Base-by-base conservation (phyloP, 2,888 invertebrate genomes). In the Orthosia cruda region DNA sequence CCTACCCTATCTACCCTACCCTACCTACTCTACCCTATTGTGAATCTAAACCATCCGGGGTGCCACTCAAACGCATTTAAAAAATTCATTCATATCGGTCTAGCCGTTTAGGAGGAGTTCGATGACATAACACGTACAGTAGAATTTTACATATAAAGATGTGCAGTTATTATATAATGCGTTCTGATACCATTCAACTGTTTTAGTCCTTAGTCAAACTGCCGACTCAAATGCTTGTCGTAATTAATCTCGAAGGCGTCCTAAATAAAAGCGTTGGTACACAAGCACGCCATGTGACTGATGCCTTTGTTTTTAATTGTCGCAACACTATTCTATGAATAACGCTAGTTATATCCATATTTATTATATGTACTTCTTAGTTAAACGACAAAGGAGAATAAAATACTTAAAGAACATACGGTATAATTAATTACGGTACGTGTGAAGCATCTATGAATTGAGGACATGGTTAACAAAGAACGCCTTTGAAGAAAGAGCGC, bases 171-270 rank as follows among this genome's bases (percentile, higher is more conserved):
- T 40, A 9, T 40, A 9, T 9, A 9, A 9, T 40, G 40, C 7
- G 4, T 47, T 62, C n/a, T n/a, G n/a, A n/a, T n/a, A n/a, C n/a
- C 74, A 81, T 84, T 87, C 55, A 80, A 83, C 77, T 80, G 79
- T 74, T 83, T 79, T 83, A 84, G 74, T 75, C 66, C 47, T 71
- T 70, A 45, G 50, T 81, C 76, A 63, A 74, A 71, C 59, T 73
- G 74, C 20, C 58, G 75, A 66, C 65, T 74, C 54, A 54, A 77
- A 23, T 63, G 52, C 52, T 61, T 63, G 62, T 49, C 73, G 40
- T 69, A 76, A 80, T 81, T 84, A 80, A 82, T 79, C 23, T 76
- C 26, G 18, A 63, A 65, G 55, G 50, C 32, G 62, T 77, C 52
- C 65, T 75, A 71, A 74, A 73, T 81, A 78, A 78, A 84, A 76